Conservation (phyloP, 2,113 vertebrate genomes). For the Laterallus jamaicensis region DNA sequence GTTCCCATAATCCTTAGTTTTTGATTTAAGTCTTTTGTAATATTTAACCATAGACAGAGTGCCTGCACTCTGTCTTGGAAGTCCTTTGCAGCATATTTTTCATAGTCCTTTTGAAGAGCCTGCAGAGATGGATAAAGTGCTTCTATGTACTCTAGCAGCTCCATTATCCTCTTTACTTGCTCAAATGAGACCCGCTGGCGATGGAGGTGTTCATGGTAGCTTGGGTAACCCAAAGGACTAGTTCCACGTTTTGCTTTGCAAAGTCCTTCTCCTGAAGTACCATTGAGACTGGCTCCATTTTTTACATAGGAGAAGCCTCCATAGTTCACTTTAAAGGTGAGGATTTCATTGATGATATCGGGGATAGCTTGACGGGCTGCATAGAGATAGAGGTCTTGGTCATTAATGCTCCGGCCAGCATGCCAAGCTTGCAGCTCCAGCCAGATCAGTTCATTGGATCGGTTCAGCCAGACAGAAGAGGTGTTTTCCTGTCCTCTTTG, state of each 20-base stretch:
- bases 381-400: slow-evolving; percentile 94
- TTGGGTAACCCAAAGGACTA: slow-evolving; percentile 74
- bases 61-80: slow-evolving; percentile 99
- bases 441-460: slow-evolving; percentile 95
- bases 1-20: slow-evolving; percentile 98
- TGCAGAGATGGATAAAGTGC: slow-evolving; percentile 96
- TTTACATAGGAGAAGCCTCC: slow-evolving; percentile 74
- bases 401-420: slow-evolving; percentile 88
- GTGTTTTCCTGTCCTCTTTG: slow-evolving; percentile 93
- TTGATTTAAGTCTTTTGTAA: slow-evolving; percentile 98
- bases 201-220: slow-evolving; percentile 89
- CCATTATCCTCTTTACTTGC: slow-evolving; percentile 96
- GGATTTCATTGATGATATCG: slow-evolving; percentile 95
- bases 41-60: slow-evolving; percentile 97
- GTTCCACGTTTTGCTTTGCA: slow-evolving; percentile 65
- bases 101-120: slow-evolving; percentile 95
- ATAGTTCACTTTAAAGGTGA: slow-evolving; percentile 95
- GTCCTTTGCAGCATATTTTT: slow-evolving; percentile 93
- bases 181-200: slow-evolving; percentile 92
- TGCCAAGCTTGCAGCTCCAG: slow-evolving; percentile 99
- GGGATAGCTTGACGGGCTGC: slow-evolving; percentile 98
- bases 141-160: slow-evolving; percentile 94
- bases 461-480: slow-evolving; percentile 89
- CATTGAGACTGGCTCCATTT: slow-evolving; percentile 72
- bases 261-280: slow-evolving; percentile 72